Percentiles rank a stretch among this genome's conserved stretches.
These are phyloP conservation scores for Varanus salvator DNA, from an alignment of 2,113 vertebrate species.

Conservation along the genomic window DNA sequence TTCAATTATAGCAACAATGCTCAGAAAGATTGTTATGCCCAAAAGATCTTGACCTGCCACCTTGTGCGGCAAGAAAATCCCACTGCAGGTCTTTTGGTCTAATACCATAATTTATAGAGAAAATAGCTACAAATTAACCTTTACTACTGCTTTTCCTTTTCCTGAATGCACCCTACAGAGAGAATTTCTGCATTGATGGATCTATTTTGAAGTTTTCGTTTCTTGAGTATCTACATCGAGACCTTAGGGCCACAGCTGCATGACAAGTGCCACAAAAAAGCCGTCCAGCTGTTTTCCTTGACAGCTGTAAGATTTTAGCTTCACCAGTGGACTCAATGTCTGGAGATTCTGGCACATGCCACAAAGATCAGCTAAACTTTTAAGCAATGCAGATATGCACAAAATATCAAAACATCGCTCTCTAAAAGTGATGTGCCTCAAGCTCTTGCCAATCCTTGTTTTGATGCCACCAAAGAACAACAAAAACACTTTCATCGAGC, in stretches of 20 bases:
- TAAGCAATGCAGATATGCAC: background rate
- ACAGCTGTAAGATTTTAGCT: background rate
- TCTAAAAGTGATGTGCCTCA: background rate
- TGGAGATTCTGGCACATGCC: background rate
- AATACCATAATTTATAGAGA: conserved; percentile 27
- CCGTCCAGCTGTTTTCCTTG: background rate
- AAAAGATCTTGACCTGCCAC: background rate
- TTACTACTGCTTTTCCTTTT: background rate
- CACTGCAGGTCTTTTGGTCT: background rate
- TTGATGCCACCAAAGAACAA: background rate
- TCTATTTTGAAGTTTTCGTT: background rate
- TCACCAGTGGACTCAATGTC: background rate
- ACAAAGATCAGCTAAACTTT: background rate
- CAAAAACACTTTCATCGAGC: background rate
- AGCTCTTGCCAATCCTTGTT: background rate
- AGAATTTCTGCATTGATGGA: background rate
- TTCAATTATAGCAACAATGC: conserved; percentile 20
- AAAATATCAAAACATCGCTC: background rate
- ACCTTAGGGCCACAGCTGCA: background rate
- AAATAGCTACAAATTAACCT: conserved; percentile 37
- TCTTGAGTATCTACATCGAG: background rate
- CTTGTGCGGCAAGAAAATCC: conserved; percentile 2
- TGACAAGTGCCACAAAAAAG: background rate
- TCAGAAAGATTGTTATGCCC: conserved; percentile 29
- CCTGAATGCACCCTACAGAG: background rate